These are phyloP conservation scores for Hydrozoanthus tunicans DNA, from an alignment of 64 coral and sea anemone species.

Conservation along the genomic window DNA sequence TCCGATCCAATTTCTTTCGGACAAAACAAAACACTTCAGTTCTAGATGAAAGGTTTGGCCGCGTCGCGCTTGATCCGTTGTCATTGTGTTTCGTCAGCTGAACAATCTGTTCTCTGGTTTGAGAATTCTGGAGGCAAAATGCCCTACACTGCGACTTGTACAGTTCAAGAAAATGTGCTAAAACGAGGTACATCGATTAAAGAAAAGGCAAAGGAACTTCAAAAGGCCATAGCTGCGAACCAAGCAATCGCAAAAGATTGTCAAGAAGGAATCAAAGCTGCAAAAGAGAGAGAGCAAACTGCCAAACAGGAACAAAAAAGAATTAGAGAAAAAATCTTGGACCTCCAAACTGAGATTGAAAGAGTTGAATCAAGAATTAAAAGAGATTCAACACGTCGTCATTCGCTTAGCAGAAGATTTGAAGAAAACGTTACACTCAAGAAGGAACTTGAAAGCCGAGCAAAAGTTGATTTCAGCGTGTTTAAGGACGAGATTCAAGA, in stretches of 20 bases:
- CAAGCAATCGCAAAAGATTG: constrained; percentile 40
- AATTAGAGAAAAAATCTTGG: constrained; percentile 23
- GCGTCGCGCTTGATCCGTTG: constrained; percentile 10
- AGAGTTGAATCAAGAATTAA: constrained; percentile 46
- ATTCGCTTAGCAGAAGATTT: constrained; percentile 54
- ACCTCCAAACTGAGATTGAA: constrained; percentile 31
- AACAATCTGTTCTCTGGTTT: constrained; percentile 49
- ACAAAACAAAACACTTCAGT: constrained; percentile 56
- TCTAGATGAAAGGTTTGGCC: constrained; percentile 35
- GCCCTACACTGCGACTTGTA: constrained; percentile 48
- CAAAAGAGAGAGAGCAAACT: constrained; percentile 7
- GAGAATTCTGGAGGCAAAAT: constrained; percentile 10
- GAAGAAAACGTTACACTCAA: constrained; percentile 37
- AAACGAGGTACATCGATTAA: constrained; percentile 35
- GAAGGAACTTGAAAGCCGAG: constrained; percentile 34
- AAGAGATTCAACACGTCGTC: constrained; percentile 8
- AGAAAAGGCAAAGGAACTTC: constrained; percentile 22
- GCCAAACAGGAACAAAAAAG: constrained; percentile 34
- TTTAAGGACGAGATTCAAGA: not conserved
- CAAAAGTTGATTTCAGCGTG: not conserved
- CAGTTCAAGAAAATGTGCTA: constrained; percentile 23
- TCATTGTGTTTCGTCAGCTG: constrained; percentile 3
- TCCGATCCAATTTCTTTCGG: constrained; percentile 46
- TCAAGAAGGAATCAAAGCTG: constrained; percentile 29
- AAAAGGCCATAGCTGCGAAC: not conserved